Conservation (phyloP, 2,888 invertebrate genomes). For the Ryuthela nishihirai region DNA sequence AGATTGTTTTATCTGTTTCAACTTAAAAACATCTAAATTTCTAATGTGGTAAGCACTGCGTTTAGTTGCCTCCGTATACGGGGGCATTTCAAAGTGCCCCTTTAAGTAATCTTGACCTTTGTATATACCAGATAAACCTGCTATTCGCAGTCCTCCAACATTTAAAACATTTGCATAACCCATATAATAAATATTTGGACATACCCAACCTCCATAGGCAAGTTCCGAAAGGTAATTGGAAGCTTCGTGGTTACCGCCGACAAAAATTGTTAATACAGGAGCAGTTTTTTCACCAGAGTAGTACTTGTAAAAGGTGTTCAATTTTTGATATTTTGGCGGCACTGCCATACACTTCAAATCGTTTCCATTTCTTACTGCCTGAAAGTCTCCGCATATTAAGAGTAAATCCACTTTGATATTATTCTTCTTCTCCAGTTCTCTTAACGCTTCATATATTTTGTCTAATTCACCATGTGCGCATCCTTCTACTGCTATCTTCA, state of each 20-base stretch:
- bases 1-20: conserved; percentile 67
- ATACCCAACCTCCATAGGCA: conserved; percentile 98
- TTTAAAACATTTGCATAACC: conserved; percentile 81
- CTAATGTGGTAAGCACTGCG: conserved; percentile 91
- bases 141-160: conserved; percentile 80
- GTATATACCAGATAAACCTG: conserved; percentile 88
- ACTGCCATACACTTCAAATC: conserved; percentile 94
- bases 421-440: conserved; percentile 67
- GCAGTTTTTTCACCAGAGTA: conserved; percentile 87
- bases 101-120: conserved; percentile 73
- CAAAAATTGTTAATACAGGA: conserved; percentile 88
- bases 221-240: conserved; percentile 94
- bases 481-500: conserved; percentile 94
- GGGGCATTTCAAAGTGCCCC: conserved; percentile 83
- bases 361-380: conserved; percentile 78
- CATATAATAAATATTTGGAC: conserved; percentile 94
- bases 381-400: conserved; percentile 97
- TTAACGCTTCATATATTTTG: conserved; percentile 83
- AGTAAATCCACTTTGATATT: conserved; percentile 80
- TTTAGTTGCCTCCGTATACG: conserved; percentile 72
- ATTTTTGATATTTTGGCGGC: conserved; percentile 81
- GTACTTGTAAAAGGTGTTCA: conserved; percentile 94
- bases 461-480: conserved; percentile 98
- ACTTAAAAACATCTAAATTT: conserved; percentile 78
- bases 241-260: conserved; percentile 99